Evolutionary conservation across 92 coral and sea anemone genomes (phyloP).

Genomic region (Zoanthus gigantus): DNA sequence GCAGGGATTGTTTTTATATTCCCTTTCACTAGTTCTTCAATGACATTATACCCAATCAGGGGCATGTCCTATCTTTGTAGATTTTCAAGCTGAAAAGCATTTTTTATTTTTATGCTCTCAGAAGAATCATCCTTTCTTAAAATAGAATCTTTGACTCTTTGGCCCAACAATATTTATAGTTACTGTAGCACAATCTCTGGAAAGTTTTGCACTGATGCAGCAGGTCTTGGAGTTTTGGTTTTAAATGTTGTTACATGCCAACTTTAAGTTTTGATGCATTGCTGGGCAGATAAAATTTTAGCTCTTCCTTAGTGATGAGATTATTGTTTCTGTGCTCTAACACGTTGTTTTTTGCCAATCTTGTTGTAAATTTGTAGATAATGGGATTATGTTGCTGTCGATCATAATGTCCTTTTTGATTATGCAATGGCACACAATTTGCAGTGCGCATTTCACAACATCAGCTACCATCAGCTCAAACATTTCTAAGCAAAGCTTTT

Average conservation of each 20-base stretch:
- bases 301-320: neutral
- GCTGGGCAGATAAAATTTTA: neutral
- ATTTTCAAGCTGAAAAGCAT: no score
- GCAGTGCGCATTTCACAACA: neutral
- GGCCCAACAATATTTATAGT: neutral
- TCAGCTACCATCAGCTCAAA: neutral
- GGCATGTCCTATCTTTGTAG: no score
- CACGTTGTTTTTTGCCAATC: neutral
- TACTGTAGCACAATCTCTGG: neutral
- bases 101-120: no score
- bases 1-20: no score
- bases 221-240: neutral
- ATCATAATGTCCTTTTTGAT: neutral
- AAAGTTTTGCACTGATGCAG: neutral
- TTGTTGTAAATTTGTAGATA: neutral
- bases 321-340: neutral
- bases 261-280: neutral
- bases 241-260: neutral
- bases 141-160: neutral
- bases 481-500: neutral
- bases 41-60: no score
- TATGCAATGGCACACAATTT: neutral
- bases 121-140: neutral
- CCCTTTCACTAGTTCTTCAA: no score
- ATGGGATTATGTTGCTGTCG: neutral